Evolutionary conservation across 2,797 vertebrate species (phyloP), one percentile per base, ranked within the genome.

Genomic region (Onychomys leucogaster): DNA sequence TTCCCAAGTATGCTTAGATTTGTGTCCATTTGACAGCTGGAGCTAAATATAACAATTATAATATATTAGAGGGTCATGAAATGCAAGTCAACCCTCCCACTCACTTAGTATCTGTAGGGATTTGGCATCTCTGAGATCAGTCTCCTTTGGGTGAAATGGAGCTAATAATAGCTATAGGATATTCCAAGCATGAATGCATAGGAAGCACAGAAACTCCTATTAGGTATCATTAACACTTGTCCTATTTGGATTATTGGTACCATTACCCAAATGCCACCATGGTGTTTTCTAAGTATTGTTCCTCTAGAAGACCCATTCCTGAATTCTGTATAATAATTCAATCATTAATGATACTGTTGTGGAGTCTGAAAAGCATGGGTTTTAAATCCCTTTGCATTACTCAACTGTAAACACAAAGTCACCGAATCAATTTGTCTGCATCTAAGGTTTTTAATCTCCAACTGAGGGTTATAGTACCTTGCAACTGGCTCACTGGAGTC

Each of bases 281-380:
- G 4, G 21, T 69, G 5, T 43, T 88, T 86, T 89, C 49, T 46
- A 65, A 91, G 65, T 81, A 89, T 52, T 85, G 19, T 76, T 94
- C 41, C 81, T 85, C 49, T 57, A 67, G 29, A 49, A 85, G 32
- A 41, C 14, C 37, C 13, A 34, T 81, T 81, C 75, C 67, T 82
- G 84, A 85, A 89, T 94, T 94, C 80, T 75, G 41, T 37, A 76
- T n/a, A 90, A 86, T n/a, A 80, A n/a, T 46, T 91, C 61, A 75
- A 43, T 32, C 49, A 65, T 89, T 76, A 75, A 59, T 49, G 29
- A 41, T 27, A 59, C 21, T 55, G 9, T 25, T 88, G 82, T 88
- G 55, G 71, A 85, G 52, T 90, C 59, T 85, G 71, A 63, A 49
- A 95, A 81, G 17, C 41, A 75, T 34, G 49, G 46, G 52, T 78